Evolutionary conservation across 1,140 invertebrate genomes (phyloP).

Genomic region (Lasaia peninsularis): DNA sequence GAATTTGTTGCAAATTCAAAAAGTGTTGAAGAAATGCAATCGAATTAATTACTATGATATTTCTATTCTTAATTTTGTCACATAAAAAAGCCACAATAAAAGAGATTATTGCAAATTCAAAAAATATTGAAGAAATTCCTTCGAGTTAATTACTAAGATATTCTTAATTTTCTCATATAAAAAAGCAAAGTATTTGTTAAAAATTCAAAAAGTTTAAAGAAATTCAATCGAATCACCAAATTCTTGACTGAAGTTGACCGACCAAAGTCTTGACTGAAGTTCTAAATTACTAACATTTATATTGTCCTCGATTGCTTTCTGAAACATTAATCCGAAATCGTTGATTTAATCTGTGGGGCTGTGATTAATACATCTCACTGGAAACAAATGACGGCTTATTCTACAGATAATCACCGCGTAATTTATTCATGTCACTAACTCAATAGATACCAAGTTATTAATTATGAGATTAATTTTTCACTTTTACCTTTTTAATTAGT

Average conservation of each 20-base stretch:
- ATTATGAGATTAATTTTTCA: neutral
- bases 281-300: conserved; percentile 6
- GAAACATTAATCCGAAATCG: conserved; percentile 7
- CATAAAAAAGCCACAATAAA: too few species aligned
- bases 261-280: neutral
- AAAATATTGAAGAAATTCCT: too few species aligned
- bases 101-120: too few species aligned
- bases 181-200: neutral
- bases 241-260: neutral
- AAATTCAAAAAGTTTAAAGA: neutral
- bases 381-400: conserved; percentile 11
- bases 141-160: too few species aligned
- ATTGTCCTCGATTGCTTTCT: neutral
- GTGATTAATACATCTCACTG: conserved; percentile 5
- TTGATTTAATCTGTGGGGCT: conserved; percentile 3
- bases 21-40: too few species aligned
- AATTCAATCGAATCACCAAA: neutral
- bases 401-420: neutral
- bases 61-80: too few species aligned
- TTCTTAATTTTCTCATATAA: too few species aligned
- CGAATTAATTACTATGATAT: too few species aligned
- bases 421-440: conserved; percentile 2
- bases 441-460: neutral
- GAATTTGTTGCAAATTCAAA: too few species aligned
- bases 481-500: too few species aligned